Conservation (phyloP, 2,797 vertebrate genomes). For the Sebastes miniatus region DNA sequence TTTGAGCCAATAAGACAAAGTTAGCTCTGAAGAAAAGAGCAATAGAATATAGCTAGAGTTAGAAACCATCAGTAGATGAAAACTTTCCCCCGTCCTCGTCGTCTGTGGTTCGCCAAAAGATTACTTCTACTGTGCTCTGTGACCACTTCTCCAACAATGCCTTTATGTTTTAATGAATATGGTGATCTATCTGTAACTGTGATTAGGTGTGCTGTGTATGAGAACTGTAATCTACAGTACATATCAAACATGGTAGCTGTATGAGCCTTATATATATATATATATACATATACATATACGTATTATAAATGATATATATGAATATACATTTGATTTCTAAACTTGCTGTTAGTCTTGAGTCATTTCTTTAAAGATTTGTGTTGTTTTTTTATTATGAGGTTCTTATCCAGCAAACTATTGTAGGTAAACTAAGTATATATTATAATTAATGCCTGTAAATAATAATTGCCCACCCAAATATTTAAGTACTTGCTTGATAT, state of each 20-base stretch:
- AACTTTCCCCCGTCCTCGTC: conserved; percentile 4
- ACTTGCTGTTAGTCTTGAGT: conserved; percentile 9
- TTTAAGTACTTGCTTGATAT: background rate
- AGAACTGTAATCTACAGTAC: conserved; percentile 64
- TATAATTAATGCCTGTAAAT: background rate
- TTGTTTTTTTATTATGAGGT: background rate
- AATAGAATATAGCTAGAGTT: conserved; percentile 27
- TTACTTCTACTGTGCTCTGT: conserved; percentile 59
- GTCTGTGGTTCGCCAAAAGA: conserved; percentile 33
- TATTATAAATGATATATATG: conserved; percentile 16
- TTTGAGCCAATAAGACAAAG: conserved; percentile 10
- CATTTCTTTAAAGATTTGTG: background rate
- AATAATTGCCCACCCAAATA: background rate
- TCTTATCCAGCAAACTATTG: too few species aligned
- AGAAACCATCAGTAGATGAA: conserved; percentile 8
- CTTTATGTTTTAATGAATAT: conserved; percentile 62
- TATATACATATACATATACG: background rate
- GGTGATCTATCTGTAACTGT: conserved; percentile 72
- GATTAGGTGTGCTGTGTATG: conserved; percentile 66
- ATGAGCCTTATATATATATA: conserved; percentile 65
- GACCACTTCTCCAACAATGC: conserved; percentile 64
- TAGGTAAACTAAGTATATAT: background rate
- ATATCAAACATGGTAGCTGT: conserved; percentile 72
- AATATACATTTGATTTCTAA: conserved; percentile 68
- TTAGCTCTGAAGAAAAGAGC: background rate